A percentile compares a stretch with the other conserved stretches of the same genome.
These are phyloP conservation scores for Acanthopagrus latus DNA, from an alignment of 2,797 vertebrate genomes.

Conservation along the genomic window DNA sequence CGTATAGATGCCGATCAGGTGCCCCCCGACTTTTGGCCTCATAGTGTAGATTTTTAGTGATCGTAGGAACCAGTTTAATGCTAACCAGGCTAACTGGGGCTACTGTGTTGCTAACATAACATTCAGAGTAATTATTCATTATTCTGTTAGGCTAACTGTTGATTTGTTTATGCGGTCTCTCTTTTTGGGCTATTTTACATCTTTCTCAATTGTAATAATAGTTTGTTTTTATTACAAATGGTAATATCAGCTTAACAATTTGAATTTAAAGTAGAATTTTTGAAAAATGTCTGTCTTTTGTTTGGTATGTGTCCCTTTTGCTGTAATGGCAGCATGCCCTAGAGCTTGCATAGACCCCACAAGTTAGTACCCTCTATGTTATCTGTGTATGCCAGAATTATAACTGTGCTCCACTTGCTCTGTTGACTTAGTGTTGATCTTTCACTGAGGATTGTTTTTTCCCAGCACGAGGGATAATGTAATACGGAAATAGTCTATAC, in stretches of 20 bases:
- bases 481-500: background rate
- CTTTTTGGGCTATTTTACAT: too few species aligned
- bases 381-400: background rate
- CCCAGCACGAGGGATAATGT: background rate
- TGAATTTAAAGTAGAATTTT: too few species aligned
- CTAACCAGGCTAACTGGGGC: background rate
- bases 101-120: background rate
- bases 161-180: too few species aligned
- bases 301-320: too few species aligned
- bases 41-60: background rate
- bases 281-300: too few species aligned
- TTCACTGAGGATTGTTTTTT: background rate
- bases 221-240: too few species aligned
- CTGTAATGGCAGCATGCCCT: too few species aligned
- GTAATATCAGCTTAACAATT: too few species aligned
- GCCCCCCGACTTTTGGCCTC: background rate
- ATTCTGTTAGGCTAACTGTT: too few species aligned
- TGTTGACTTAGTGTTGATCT: background rate
- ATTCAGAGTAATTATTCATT: too few species aligned
- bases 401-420: background rate
- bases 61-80: background rate
- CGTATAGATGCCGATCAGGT: background rate
- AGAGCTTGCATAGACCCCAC: background rate
- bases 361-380: too few species aligned
- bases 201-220: too few species aligned